A percentile compares a stretch with the other conserved stretches of the same genome.
Evolutionary conservation across 92 coral and sea anemone species (phyloP).

Genomic region (Zoanthus gigantus): DNA sequence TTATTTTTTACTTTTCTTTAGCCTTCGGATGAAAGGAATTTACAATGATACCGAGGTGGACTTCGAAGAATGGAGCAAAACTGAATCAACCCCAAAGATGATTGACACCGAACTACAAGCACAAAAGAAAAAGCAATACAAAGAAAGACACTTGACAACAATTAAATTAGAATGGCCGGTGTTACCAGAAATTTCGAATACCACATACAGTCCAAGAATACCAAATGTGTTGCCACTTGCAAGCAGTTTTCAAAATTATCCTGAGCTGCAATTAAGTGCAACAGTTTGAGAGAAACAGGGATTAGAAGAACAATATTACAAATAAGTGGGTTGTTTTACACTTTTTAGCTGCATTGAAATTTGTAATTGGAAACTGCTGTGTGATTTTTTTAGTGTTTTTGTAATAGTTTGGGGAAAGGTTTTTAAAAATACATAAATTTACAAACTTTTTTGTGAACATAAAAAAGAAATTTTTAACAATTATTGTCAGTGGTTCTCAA

Average conservation of each 20-base stretch:
- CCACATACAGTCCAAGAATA: constrained; percentile 76
- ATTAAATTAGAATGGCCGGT: constrained; percentile 94
- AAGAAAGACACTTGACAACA: constrained; percentile 83
- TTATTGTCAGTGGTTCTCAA: background rate
- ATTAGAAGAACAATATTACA: background rate
- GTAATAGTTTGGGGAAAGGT: background rate
- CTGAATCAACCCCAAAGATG: constrained; percentile 68
- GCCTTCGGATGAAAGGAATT: constrained; percentile 83
- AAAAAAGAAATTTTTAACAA: background rate
- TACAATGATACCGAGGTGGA: constrained; percentile 77
- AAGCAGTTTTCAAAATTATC: constrained; percentile 78
- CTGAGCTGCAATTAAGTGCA: constrained; percentile 76
- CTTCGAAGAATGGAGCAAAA: constrained; percentile 76
- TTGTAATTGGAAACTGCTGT: background rate
- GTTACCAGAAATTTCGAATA: constrained; percentile 67
- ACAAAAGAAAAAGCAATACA: constrained; percentile 92
- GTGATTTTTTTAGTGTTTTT: background rate
- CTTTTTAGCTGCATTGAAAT: background rate
- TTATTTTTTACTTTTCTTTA: constrained; percentile 22
- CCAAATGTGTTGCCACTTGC: constrained; percentile 84
- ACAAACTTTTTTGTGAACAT: background rate
- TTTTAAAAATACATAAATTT: too few relatives aligned
- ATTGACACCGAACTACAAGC: constrained; percentile 86
- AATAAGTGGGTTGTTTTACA: background rate
- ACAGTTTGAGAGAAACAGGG: constrained; percentile 43